Conservation (phyloP, 2,113 vertebrate genomes). For the Gopherus flavomarginatus region DNA sequence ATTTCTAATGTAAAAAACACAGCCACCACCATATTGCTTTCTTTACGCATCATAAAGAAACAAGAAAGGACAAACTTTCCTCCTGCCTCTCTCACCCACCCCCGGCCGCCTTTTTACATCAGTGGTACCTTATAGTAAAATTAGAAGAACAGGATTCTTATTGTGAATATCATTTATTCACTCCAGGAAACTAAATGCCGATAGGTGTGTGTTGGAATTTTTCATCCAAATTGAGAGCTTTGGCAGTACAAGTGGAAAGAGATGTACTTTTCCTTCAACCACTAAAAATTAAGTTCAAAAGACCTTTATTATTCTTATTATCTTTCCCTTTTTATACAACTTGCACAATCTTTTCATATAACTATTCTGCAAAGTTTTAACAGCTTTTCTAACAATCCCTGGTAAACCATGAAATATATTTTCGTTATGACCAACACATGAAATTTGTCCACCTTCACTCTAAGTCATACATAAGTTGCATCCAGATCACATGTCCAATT, state of each 20-base stretch:
- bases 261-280: not conserved
- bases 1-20: not conserved
- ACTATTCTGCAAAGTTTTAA: not conserved
- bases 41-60: not conserved
- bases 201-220: not conserved
- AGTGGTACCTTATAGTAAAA: not conserved
- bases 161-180: not conserved
- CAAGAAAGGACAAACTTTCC: not conserved
- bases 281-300: not conserved
- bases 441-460: not conserved
- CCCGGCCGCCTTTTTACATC: not conserved
- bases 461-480: not conserved
- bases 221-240: not conserved
- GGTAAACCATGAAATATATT: not conserved
- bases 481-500: slow-evolving; percentile 19
- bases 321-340: slow-evolving; percentile 6
- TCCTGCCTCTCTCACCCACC: not conserved
- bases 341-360: not conserved
- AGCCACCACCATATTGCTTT: slow-evolving; percentile 1
- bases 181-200: not conserved
- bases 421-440: not conserved
- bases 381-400: not conserved
- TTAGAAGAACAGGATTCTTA: not conserved
- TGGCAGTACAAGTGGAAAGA: not conserved
- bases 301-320: not conserved